Evolutionary conservation across 2,113 vertebrate species (phyloP).

Genomic region (Capreolus pygargus): DNA sequence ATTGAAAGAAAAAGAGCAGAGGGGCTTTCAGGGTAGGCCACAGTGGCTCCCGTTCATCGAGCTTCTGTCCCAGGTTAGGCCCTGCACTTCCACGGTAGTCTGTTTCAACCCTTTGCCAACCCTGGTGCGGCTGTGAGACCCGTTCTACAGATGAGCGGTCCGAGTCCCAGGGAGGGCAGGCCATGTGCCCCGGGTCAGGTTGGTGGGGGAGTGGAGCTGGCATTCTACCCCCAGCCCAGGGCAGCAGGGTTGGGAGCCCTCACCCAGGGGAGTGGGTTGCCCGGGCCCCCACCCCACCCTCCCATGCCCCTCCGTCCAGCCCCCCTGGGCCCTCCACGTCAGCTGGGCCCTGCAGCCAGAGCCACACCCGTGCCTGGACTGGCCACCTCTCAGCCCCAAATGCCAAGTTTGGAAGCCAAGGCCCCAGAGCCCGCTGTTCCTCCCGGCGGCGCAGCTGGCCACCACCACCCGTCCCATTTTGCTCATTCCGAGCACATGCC

Average conservation of each 20-base stretch:
- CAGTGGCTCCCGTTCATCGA: fast-evolving
- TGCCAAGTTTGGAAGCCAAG: background rate
- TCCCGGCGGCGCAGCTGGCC: background rate
- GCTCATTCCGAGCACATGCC: background rate
- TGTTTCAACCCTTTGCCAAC: fast-evolving
- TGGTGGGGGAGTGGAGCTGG: background rate
- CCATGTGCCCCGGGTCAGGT: background rate
- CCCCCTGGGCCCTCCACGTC: background rate
- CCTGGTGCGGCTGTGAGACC: background rate
- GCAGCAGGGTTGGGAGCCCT: background rate
- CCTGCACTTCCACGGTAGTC: background rate
- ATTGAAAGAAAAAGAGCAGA: background rate
- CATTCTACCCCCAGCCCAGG: background rate
- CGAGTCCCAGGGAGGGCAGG: background rate
- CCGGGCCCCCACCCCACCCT: background rate
- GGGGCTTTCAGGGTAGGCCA: background rate
- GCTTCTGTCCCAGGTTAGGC: background rate
- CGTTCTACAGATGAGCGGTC: background rate
- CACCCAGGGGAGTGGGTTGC: background rate
- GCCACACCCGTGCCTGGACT: background rate
- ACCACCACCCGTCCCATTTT: background rate
- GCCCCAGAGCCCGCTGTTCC: background rate
- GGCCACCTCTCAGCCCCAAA: constrained; percentile 6
- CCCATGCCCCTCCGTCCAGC: fast-evolving
- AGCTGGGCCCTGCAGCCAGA: background rate